Conservation (phyloP, 2,797 vertebrate genomes). For the Darevskia nairensis region DNA sequence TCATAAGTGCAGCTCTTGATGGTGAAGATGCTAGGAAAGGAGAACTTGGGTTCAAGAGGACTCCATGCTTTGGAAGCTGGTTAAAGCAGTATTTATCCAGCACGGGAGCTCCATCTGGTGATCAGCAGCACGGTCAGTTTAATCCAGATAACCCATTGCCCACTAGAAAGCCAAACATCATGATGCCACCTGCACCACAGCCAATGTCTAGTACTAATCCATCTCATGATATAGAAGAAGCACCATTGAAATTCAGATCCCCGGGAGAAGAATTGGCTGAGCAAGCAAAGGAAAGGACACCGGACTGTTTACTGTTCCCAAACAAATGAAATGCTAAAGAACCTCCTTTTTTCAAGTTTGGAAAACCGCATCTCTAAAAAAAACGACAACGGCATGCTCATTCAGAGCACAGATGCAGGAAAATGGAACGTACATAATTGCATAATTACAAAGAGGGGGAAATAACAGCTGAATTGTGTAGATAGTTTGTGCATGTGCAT, state of each 20-base stretch:
- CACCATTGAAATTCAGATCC: slow-evolving; percentile 28
- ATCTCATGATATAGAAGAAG: slow-evolving; percentile 32
- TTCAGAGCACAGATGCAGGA: neutral
- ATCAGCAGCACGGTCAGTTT: slow-evolving; percentile 34
- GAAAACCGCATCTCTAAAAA: neutral
- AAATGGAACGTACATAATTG: neutral
- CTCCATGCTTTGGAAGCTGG: slow-evolving; percentile 29
- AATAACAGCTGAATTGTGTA: neutral
- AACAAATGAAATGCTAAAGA: neutral
- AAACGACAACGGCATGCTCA: rapidly evolving
- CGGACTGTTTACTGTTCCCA: slow-evolving; percentile 53
- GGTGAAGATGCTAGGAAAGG: slow-evolving; percentile 2
- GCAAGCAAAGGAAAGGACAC: slow-evolving; percentile 40
- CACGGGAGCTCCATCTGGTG: slow-evolving; percentile 64
- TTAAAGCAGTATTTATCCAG: slow-evolving; percentile 45
- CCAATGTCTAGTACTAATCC: slow-evolving; percentile 27
- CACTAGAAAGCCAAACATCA: slow-evolving; percentile 24
- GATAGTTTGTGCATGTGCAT: neutral
- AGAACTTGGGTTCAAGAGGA: slow-evolving; percentile 27
- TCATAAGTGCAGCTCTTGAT: slow-evolving; percentile 36
- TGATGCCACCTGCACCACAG: slow-evolving; percentile 20
- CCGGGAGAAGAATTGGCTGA: slow-evolving; percentile 37
- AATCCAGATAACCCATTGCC: slow-evolving; percentile 10
- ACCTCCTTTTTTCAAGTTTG: neutral
- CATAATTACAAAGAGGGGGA: neutral